Evolutionary conservation across 2,888 invertebrate genomes (phyloP), one percentile per base, ranked within the genome.

Genomic region (Byasa hedistus): DNA sequence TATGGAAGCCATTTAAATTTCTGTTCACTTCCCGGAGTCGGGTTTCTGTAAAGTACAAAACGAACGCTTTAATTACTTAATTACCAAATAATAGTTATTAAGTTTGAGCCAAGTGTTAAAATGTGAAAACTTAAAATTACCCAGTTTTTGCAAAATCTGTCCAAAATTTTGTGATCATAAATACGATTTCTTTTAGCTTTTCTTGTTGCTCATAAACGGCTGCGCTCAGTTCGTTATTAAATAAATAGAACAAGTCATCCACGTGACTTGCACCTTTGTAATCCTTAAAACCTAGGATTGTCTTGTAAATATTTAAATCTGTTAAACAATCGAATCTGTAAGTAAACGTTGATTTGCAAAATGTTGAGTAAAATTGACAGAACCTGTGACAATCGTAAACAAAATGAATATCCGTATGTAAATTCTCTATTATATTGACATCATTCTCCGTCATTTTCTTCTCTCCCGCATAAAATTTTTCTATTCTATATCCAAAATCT

Each of bases 61-160:
- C 15, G 4, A 44, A 44, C 17, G 4, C 19, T 12, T 17, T 17
- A 17, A 44, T 44, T 3, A 15, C 44, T 10, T 44, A 2, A 4
- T 44, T 44, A 17, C 19, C 4, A 2, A 19, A 19, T 15, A 17
- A 44, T 44, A 44, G 32, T 32, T 7, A 32, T 32, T 32, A 32
- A 10, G 10, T 32, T 32, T 3, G 10, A 32, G 32, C 32, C 32
- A 32, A n/a, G n/a, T n/a, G n/a, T n/a, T n/a, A n/a, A n/a, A 17
- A 19, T 44, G 17, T 44, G 19, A 44, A 44, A 10, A 19, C 17
- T 17, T 0, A 67, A 66, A 70, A 75, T 76, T 72, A 90, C 91
- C 82, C 80, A 62, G 81, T 79, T 76, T 85, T 90, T 22, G 89
- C 89, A 69, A 91, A 91, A 69, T 89, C 85, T 0, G 88, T 80